phyloP scores from a whole-genome alignment of 2,888 invertebrate genomes.

The Lordiphosa andalusiaca region DNA sequence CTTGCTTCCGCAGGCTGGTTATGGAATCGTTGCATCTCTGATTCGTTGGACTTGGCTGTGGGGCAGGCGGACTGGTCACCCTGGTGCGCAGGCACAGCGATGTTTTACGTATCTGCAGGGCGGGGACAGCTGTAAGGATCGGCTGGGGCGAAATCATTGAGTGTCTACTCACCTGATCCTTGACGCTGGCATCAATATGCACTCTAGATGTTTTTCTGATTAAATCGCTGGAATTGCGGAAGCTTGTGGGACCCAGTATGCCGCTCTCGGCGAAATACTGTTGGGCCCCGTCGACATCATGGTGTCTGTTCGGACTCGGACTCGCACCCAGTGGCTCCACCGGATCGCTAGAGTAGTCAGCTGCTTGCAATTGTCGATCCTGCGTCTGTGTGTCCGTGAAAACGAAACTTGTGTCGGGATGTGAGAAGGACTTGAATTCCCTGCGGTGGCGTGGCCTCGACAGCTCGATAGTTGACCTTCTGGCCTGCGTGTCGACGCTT shows the following conservation, averaged over 20 bases:
- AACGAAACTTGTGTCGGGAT: conserved; percentile 16
- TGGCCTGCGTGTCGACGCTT: neutral
- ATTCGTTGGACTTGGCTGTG: neutral
- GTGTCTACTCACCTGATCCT: conserved; percentile 22
- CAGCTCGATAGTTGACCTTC: neutral
- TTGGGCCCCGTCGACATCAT: conserved; percentile 31
- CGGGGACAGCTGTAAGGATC: neutral
- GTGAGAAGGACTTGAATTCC: conserved; percentile 16
- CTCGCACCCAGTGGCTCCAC: neutral
- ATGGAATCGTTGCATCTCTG: conserved; percentile 10
- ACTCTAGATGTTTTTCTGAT: conserved; percentile 32
- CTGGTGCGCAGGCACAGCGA: conserved; percentile 25
- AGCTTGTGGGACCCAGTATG: conserved; percentile 26
- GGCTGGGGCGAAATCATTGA: neutral
- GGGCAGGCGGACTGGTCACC: neutral
- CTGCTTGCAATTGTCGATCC: neutral
- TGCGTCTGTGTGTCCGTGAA: conserved; percentile 3
- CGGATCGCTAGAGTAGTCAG: neutral
- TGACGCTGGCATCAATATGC: conserved; percentile 27
- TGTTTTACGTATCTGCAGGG: conserved; percentile 33
- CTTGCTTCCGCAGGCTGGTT: conserved; percentile 24
- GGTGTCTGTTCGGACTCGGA: neutral
- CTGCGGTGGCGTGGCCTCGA: conserved; percentile 1
- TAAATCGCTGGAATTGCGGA: conserved; percentile 21
- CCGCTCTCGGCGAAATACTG: conserved; percentile 34